Evolutionary conservation across 2,113 vertebrate genomes (phyloP).

Genomic region (Henicopernis longicauda): DNA sequence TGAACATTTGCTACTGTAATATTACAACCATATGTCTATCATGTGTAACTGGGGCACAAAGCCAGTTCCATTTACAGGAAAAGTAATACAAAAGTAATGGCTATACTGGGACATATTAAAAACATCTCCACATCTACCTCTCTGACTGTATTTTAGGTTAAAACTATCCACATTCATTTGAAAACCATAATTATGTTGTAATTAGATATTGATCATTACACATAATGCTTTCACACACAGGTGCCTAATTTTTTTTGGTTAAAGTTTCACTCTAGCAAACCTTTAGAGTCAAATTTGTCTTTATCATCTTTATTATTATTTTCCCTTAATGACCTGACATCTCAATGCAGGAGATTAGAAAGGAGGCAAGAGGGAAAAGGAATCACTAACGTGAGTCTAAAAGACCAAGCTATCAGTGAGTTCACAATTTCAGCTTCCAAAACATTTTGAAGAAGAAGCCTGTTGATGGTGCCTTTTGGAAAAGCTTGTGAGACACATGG

Average conservation of each 20-base stretch:
- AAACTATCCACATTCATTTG: not conserved
- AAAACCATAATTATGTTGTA: not conserved
- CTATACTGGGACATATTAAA: not conserved
- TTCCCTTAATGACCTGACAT: not conserved
- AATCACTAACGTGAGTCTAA: not conserved
- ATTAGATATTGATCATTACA: constrained; percentile 16
- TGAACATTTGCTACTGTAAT: not conserved
- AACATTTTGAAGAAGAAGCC: not conserved
- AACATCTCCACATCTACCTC: not conserved
- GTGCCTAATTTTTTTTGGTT: not conserved
- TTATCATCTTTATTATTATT: not conserved
- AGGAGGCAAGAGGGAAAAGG: not conserved
- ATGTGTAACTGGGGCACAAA: not conserved
- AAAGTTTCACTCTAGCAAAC: not conserved
- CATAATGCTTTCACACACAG: not conserved
- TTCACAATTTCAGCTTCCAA: not conserved
- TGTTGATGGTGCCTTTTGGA: not conserved
- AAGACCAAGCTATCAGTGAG: not conserved
- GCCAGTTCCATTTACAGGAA: not conserved
- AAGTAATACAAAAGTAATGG: not conserved
- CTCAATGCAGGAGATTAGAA: not conserved
- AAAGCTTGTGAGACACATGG: not conserved
- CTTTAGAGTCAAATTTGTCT: not conserved
- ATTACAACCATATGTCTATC: not conserved
- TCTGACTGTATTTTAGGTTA: not conserved